Evolutionary conservation across 2,888 invertebrate genomes (phyloP).

Genomic region (Siphlonurus alternatus): DNA sequence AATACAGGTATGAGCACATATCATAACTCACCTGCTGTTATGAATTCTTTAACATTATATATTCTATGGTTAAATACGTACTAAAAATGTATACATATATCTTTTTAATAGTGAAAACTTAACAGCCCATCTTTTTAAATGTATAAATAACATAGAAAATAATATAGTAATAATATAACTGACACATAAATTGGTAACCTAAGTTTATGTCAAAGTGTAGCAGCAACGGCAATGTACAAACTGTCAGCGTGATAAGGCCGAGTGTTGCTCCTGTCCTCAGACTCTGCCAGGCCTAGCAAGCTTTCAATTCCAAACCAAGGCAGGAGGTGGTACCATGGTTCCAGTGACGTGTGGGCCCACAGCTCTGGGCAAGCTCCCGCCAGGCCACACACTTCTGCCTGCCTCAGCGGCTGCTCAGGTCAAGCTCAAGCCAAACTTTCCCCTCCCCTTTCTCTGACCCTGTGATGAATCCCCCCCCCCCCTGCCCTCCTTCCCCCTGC

Average conservation of each 20-base stretch:
- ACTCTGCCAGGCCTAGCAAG: constrained; percentile 11
- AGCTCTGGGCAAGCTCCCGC: constrained; percentile 5
- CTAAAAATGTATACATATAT: background rate
- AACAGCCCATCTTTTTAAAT: no score
- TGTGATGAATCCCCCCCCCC: background rate
- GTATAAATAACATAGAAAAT: no score
- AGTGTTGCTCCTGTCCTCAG: constrained; percentile 5
- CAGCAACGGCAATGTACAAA: no score
- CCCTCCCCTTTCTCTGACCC: background rate
- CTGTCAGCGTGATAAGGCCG: background rate
- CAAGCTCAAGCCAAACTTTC: background rate
- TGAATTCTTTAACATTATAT: background rate
- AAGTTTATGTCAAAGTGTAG: no score
- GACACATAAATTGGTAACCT: no score
- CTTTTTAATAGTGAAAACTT: no score
- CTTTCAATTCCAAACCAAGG: constrained; percentile 12
- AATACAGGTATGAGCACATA: constrained; percentile 50
- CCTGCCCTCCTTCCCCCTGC: no score
- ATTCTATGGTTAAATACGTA: background rate
- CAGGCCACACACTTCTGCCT: constrained; percentile 8
- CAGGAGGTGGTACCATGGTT: constrained; percentile 9
- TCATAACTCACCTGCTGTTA: no score
- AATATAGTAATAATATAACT: background rate
- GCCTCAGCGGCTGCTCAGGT: constrained; percentile 6
- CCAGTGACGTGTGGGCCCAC: constrained; percentile 7